phyloP scores from a whole-genome alignment of 2,113 vertebrate species.

The Paralichthys olivaceus region DNA sequence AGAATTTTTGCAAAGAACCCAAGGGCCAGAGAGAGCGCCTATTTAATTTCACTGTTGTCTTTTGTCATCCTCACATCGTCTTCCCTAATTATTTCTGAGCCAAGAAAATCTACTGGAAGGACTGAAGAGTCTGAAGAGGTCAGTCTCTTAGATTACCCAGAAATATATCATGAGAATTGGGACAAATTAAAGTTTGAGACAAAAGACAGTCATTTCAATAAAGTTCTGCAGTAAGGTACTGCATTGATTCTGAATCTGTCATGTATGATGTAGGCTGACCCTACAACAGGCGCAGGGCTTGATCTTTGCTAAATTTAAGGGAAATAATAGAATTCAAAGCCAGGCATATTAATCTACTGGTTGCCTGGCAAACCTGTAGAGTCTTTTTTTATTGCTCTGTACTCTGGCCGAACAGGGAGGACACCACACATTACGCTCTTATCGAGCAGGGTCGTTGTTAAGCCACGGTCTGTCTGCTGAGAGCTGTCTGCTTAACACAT shows the following conservation, averaged over 20 bases:
- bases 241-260: background rate
- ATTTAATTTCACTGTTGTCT: conserved; percentile 78
- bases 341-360: no score
- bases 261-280: background rate
- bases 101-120: conserved; percentile 65
- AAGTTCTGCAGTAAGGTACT: background rate
- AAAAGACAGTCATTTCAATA: conserved; percentile 11
- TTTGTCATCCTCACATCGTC: conserved; percentile 79
- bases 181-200: conserved; percentile 34
- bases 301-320: background rate
- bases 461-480: no score
- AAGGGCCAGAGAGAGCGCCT: conserved; percentile 61
- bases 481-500: no score
- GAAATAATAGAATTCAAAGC: background rate
- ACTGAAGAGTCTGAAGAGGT: conserved; percentile 65
- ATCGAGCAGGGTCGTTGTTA: background rate
- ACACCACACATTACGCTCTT: no score
- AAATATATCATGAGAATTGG: conserved; percentile 45
- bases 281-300: background rate
- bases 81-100: conserved; percentile 78
- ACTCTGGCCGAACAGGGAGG: no score
- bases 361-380: no score
- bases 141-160: conserved; percentile 53
- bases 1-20: conserved; percentile 76
- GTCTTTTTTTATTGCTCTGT: no score